Conservation (phyloP, 2,888 invertebrate species). For the Pyrgus malvae region DNA sequence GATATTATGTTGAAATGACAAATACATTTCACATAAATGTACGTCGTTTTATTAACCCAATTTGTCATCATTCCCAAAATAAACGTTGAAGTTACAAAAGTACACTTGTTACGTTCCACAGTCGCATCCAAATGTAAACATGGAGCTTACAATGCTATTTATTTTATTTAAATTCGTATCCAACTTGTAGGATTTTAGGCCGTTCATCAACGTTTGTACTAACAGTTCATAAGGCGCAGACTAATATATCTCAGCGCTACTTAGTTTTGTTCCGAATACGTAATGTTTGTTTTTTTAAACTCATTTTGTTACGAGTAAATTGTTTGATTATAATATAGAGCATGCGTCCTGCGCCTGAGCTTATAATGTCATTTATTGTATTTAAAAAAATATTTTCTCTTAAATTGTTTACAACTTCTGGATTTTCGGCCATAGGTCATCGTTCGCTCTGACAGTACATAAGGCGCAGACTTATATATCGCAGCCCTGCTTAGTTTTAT, state of each 20-base stretch:
- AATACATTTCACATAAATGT: too few species aligned
- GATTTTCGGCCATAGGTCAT: constrained; percentile 19
- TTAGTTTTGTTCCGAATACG: constrained; percentile 27
- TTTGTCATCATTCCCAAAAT: too few species aligned
- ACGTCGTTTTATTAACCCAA: too few species aligned
- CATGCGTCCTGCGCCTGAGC: background rate
- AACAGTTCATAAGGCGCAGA: constrained; percentile 28
- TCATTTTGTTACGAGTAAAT: too few species aligned
- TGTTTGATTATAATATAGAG: too few species aligned
- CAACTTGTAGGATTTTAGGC: constrained; percentile 15
- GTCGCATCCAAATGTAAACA: too few species aligned
- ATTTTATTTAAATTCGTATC: constrained; percentile 11
- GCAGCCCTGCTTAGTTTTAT: constrained; percentile 18
- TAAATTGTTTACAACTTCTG: constrained; percentile 5
- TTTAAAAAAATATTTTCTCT: too few species aligned
- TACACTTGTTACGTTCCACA: too few species aligned
- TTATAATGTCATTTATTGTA: constrained; percentile 1
- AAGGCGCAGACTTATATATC: constrained; percentile 29
- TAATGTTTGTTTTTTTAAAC: constrained; percentile 68
- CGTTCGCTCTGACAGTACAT: constrained; percentile 24
- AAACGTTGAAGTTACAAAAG: too few species aligned
- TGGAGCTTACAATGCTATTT: too few species aligned
- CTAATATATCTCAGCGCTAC: constrained; percentile 24
- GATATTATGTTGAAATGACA: too few species aligned
- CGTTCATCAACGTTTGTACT: constrained; percentile 21